Conservation (phyloP, 2,797 vertebrate species). For the Acrossocheilus fasciatus region DNA sequence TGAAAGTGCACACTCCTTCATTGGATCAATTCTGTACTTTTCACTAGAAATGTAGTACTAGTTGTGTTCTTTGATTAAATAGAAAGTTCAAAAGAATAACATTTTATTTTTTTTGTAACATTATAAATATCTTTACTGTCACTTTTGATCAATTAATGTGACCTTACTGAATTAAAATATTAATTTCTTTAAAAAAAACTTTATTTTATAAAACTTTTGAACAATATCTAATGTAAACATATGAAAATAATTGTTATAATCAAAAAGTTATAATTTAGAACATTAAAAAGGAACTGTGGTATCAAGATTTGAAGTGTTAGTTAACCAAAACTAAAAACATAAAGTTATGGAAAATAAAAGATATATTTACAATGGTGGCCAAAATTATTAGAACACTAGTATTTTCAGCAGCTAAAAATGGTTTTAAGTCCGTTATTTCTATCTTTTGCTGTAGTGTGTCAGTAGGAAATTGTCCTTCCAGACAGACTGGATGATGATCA, state of each 20-base stretch:
- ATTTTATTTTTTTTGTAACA: neutral
- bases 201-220: neutral
- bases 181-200: neutral
- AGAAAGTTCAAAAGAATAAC: neutral
- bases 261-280: neutral
- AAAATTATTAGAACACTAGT: too few species aligned
- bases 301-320: neutral
- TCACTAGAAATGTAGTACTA: neutral
- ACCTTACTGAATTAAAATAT: neutral
- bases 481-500: too few species aligned
- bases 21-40: neutral
- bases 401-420: too few species aligned
- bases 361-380: too few species aligned
- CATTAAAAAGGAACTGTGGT: neutral
- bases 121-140: neutral
- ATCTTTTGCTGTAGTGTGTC: too few species aligned
- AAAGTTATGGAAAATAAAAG: too few species aligned
- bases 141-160: neutral
- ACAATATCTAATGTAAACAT: neutral
- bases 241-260: neutral
- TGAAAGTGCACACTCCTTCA: neutral
- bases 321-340: too few species aligned
- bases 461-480: too few species aligned
- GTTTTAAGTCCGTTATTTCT: too few species aligned
- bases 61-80: neutral